These are phyloP conservation scores for Speoplatyrhinus poulsoni DNA, from an alignment of 2,113 vertebrate species.

Conservation along the genomic window DNA sequence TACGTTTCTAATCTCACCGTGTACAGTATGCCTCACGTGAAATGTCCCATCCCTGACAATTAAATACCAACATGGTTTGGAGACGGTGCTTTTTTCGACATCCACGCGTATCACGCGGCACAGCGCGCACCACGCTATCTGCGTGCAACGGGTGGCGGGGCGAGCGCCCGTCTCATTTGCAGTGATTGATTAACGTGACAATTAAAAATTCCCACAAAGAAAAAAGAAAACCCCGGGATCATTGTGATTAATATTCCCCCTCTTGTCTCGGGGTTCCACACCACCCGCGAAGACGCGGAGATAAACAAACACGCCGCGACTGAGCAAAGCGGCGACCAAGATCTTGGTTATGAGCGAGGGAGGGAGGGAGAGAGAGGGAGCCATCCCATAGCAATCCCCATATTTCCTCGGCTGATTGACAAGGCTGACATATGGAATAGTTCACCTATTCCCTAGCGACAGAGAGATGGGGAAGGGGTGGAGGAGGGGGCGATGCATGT, in stretches of 20 bases:
- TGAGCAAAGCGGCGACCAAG: conserved; percentile 42
- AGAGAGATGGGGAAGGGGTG: conserved; percentile 89
- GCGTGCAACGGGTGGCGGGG: background rate
- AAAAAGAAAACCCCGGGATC: conserved; percentile 18
- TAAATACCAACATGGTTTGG: no score
- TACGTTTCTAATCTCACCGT: no score
- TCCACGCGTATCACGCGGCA: background rate
- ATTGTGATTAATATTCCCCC: conserved; percentile 70
- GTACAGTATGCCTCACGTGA: no score
- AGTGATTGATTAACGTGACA: conserved; percentile 69
- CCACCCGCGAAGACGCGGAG: conserved; percentile 84
- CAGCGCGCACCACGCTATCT: background rate
- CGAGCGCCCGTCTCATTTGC: conserved; percentile 48
- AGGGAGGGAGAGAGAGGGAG: conserved; percentile 40
- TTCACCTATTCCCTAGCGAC: conserved; percentile 99
- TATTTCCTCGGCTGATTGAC: conserved; percentile 96
- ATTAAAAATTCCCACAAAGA: conserved; percentile 56
- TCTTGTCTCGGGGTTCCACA: conserved; percentile 77
- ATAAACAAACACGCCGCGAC: conserved; percentile 68
- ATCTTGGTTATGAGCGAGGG: conserved; percentile 37
- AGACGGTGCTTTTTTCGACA: no score
- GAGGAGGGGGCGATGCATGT: conserved; percentile 75
- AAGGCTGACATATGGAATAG: conserved; percentile 99
- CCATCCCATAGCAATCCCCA: conserved; percentile 77
- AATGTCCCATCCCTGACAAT: no score